A percentile compares a stretch with the other conserved stretches of the same genome.
Evolutionary conservation across 2,113 vertebrate genomes (phyloP).

Genomic region (Anguilla japonica): DNA sequence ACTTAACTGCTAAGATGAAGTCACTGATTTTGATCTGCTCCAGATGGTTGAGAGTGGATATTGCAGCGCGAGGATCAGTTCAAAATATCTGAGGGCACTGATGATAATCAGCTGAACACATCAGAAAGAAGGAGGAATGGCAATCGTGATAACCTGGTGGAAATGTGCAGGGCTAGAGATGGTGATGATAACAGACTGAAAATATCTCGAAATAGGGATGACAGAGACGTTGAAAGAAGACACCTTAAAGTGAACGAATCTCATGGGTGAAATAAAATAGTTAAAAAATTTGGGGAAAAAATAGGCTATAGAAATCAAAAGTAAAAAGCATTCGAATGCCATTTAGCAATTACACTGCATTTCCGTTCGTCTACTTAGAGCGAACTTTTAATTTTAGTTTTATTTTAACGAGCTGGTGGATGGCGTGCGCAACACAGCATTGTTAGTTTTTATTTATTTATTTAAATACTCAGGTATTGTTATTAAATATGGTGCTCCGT

Average conservation of each 20-base stretch:
- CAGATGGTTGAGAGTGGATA: conserved; percentile 87
- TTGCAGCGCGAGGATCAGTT: conserved; percentile 81
- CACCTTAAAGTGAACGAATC: conserved; percentile 51
- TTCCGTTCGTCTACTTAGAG: neutral
- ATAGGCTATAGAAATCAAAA: neutral
- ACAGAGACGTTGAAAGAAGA: conserved; percentile 66
- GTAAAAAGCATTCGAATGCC: neutral
- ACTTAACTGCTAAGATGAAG: conserved; percentile 78
- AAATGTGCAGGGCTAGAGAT: conserved; percentile 79
- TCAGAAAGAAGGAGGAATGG: conserved; percentile 79
- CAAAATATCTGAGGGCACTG: conserved; percentile 83
- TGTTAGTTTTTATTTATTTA: neutral
- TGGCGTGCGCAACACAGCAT: neutral
- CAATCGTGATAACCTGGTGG: conserved; percentile 86
- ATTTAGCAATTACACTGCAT: neutral
- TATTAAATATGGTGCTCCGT: neutral
- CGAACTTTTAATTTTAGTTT: neutral
- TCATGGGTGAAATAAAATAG: conserved; percentile 42
- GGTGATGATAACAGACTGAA: conserved; percentile 65
- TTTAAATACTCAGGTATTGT: neutral
- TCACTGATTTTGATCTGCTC: conserved; percentile 86
- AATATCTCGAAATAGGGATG: conserved; percentile 67
- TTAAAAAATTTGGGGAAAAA: neutral
- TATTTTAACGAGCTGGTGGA: neutral
- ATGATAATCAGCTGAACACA: conserved; percentile 85